Evolutionary conservation across 2,797 vertebrate species (phyloP), one percentile per base, ranked within the genome.

Genomic region (Cynopterus sphinx): DNA sequence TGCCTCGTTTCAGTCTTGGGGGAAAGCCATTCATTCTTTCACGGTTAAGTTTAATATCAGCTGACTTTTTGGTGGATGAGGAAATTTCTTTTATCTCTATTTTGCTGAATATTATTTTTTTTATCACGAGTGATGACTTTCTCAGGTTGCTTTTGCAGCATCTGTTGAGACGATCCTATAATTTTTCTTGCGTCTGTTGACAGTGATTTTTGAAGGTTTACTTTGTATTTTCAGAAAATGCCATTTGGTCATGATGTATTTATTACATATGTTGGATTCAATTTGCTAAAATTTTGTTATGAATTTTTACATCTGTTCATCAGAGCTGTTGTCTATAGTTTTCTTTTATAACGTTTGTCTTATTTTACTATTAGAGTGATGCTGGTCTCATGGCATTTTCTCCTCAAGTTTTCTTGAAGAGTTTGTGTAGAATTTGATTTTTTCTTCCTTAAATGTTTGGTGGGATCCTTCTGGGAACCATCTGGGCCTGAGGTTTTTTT

Each of bases 261-360:
- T 93, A 46, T 71, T 82, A 65, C 65, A 33, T 86, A 70, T 36
- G 8, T 75, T 92, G n/a, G 39, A 59, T 91, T 84, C 79, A 77
- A 28, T 94, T 91, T 65, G 73, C 33, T 82, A 87, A 92, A 88
- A 90, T 57, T 83, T 90, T 94, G 24, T 84, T 49, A 89, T 67
- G 51, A 95, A 68, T 31, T 68, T 90, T 87, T 93, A 68, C 5
- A 74, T 93, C 41, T 90, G 43, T 87, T 87, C 19, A 73, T 90
- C 7, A 90, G 46, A 43, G 67, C 26, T 93, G 6, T 74, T 77
- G 26, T 70, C 19, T 71, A 17, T 36, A 81, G 53, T 81, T 81
- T 79, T 63, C 4, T 71, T 65, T 63, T 65, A n/a, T 93, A 63
- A 87, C 28, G 2, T 81, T 81, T 78, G 39, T 41, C 17, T 51